These are phyloP conservation scores for Kryptolebias ocellatus DNA, from an alignment of 2,797 vertebrate species.

Conservation along the genomic window DNA sequence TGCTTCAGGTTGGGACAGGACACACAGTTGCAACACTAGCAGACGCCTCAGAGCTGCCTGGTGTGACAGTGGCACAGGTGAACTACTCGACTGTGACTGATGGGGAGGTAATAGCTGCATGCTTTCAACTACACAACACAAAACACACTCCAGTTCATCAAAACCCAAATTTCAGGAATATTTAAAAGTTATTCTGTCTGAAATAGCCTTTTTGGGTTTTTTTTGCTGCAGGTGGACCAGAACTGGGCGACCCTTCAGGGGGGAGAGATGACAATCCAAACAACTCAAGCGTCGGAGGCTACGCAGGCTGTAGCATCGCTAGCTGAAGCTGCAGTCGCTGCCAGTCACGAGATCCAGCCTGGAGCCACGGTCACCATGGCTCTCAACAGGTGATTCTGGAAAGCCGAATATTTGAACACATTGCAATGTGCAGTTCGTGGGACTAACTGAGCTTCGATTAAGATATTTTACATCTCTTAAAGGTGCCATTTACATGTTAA, in stretches of 20 bases:
- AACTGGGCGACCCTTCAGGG: constrained; percentile 97
- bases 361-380: constrained; percentile 98
- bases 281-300: constrained; percentile 95
- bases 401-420: too few relatives aligned
- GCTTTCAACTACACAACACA: neutral
- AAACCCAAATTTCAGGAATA: too few relatives aligned
- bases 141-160: neutral
- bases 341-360: constrained; percentile 94
- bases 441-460: too few relatives aligned
- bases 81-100: constrained; percentile 95
- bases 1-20: constrained; percentile 91
- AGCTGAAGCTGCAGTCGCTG: constrained; percentile 94
- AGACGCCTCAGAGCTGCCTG: constrained; percentile 94
- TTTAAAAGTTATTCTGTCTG: neutral
- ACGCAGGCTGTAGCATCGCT: constrained; percentile 95
- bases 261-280: constrained; percentile 98
- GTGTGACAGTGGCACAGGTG: constrained; percentile 95
- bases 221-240: constrained; percentile 87
- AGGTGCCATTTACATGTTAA: too few relatives aligned
- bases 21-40: constrained; percentile 96
- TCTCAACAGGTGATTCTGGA: constrained; percentile 89
- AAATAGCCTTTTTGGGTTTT: neutral
- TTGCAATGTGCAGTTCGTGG: too few relatives aligned
- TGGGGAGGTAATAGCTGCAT: constrained; percentile 85
- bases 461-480: too few relatives aligned